These are phyloP conservation scores for Bufo bufo DNA, from an alignment of 2,113 vertebrate genomes.

Conservation along the genomic window DNA sequence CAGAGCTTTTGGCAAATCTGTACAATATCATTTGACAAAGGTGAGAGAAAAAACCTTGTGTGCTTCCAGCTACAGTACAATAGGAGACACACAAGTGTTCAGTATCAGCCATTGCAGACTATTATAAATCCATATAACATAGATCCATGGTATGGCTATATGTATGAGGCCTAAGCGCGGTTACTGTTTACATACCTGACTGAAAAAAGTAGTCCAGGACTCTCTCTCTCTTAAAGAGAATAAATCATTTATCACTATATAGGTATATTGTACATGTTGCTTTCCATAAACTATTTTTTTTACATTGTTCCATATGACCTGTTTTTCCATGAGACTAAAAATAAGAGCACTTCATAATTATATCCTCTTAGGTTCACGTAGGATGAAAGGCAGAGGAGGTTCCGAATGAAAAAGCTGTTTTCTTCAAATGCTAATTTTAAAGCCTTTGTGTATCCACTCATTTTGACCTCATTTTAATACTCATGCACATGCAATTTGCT, in stretches of 20 bases:
- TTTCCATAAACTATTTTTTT: background rate
- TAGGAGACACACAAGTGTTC: too few species aligned
- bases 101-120: too few species aligned
- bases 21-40: background rate
- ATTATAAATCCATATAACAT: too few species aligned
- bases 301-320: background rate
- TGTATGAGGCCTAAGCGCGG: too few species aligned
- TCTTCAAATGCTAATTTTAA: constrained; percentile 22
- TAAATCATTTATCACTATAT: background rate
- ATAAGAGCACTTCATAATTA: background rate
- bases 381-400: background rate
- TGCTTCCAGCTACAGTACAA: too few species aligned
- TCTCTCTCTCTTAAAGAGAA: background rate
- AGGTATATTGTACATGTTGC: background rate
- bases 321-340: background rate
- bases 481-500: background rate
- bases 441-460: constrained; percentile 1
- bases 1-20: too few species aligned
- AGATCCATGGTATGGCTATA: too few species aligned
- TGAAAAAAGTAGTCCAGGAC: too few species aligned
- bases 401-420: background rate
- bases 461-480: constrained; percentile 9
- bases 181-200: too few species aligned
- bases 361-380: background rate
- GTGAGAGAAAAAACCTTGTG: background rate